Conservation (phyloP, 2,888 invertebrate genomes). For the Amblyjoppa fuscipennis region DNA sequence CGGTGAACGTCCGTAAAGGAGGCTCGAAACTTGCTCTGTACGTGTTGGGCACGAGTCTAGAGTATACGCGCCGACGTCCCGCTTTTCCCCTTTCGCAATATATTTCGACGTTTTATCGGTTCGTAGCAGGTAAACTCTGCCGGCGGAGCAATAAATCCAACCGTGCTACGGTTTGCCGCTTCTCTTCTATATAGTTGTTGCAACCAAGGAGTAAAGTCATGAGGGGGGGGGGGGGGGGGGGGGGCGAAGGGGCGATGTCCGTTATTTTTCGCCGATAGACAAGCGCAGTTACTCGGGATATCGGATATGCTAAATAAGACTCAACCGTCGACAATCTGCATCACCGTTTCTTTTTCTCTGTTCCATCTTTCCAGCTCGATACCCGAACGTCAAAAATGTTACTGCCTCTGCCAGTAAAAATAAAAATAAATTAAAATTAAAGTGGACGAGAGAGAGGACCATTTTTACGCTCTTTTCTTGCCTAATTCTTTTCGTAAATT, state of each 20-base stretch:
- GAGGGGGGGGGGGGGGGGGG: neutral
- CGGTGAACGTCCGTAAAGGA: neutral
- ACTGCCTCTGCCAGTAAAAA: neutral
- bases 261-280: constrained; percentile 36
- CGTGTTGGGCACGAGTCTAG: constrained; percentile 20
- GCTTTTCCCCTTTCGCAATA: constrained; percentile 68
- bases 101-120: constrained; percentile 74
- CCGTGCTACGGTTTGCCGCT: constrained; percentile 48
- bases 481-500: too few species aligned
- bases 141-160: constrained; percentile 72
- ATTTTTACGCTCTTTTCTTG: neutral
- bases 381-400: neutral
- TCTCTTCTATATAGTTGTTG: constrained; percentile 29
- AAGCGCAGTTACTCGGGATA: neutral
- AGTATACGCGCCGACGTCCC: constrained; percentile 58
- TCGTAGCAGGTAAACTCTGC: constrained; percentile 73
- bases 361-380: neutral
- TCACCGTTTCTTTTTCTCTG: neutral
- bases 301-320: constrained; percentile 31
- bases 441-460: neutral
- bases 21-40: constrained; percentile 25
- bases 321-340: neutral
- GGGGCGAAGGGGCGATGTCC: constrained; percentile 15
- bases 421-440: neutral
- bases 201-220: constrained; percentile 39